Evolutionary conservation across 2,797 vertebrate species (phyloP), one percentile per base, ranked within the genome.

Genomic region (Danio aesculapii): DNA sequence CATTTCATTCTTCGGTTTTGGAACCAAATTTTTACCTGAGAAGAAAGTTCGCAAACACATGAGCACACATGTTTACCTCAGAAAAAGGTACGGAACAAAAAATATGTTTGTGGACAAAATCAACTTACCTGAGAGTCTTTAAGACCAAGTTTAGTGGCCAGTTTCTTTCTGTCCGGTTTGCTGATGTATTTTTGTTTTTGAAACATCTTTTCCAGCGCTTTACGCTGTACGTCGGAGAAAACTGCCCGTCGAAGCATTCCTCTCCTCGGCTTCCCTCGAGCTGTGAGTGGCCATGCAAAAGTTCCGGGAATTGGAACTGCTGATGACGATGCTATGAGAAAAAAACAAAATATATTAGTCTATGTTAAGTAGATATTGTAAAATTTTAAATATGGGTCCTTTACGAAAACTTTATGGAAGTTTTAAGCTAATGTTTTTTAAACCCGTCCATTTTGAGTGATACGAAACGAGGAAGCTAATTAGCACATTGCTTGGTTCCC

Each of bases 181-280:
- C 98, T 99, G 93, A 99, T 99, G 90, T 99, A 99, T 84, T 99
- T 99, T 91, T 99, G 98, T 86, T 97, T 99, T 92, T 99, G 98
- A 87, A 99, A 99, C 89, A 97, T 99, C 90, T 96, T 98, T 91
- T 99, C 98, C 81, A 99, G 89, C 0, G 97, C 96, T 87, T 98
- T 99, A 79, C 98, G 94, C 88, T 99, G 98, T 53, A 99, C 96
- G 4, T 99, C 98, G 0, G 98, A 99, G 93, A 99, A 99, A 49
- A 99, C 98, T 0, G 98, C 98, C 0, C 98, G 92, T 0, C 98
- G 94, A 52, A 99, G 93, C 98, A 99, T 99, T 8, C 98, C 97
- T 0, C 97, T 91, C 66, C 98, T 94, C 17, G 98, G 98, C 85
- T 98, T 99, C 43, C 98, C 97, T 0, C 97, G 91, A 5, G 96